phyloP scores from a whole-genome alignment of 2,797 vertebrate genomes.

The Eidolon dupreanum region DNA sequence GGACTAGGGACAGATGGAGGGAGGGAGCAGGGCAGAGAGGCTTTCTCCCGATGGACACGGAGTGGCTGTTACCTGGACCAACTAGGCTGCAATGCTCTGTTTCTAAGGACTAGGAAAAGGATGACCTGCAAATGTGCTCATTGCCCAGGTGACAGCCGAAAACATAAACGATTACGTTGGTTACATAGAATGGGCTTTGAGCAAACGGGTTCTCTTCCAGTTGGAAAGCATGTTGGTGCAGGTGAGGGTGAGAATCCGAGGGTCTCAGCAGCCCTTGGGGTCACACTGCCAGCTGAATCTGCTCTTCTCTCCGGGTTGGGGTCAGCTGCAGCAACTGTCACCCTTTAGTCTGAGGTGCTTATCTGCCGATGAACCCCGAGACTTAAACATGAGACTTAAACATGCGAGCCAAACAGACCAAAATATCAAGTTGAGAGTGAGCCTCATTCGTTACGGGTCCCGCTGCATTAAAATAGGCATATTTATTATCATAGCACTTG shows the following conservation, averaged over 20 bases:
- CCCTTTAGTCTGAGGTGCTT: background rate
- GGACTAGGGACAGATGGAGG: background rate
- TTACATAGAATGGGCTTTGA: background rate
- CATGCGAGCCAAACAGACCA: background rate
- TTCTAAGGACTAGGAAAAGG: background rate
- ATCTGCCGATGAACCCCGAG: background rate
- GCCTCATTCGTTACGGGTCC: background rate
- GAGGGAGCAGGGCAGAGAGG: background rate
- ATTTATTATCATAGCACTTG: slow-evolving; percentile 23
- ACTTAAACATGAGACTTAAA: background rate
- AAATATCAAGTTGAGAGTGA: background rate
- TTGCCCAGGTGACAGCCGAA: background rate
- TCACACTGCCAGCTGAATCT: background rate
- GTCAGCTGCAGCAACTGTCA: background rate
- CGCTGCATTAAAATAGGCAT: background rate
- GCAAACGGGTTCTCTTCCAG: background rate
- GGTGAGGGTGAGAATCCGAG: background rate
- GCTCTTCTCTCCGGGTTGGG: background rate
- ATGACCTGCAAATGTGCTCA: background rate
- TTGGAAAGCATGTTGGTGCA: background rate
- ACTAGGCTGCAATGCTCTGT: background rate
- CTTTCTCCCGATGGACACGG: background rate
- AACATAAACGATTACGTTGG: background rate
- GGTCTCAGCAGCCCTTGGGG: background rate
- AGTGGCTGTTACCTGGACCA: background rate